These are phyloP conservation scores for Peromyscus maniculatus DNA, from an alignment of 2,113 vertebrate genomes.

Conservation along the genomic window DNA sequence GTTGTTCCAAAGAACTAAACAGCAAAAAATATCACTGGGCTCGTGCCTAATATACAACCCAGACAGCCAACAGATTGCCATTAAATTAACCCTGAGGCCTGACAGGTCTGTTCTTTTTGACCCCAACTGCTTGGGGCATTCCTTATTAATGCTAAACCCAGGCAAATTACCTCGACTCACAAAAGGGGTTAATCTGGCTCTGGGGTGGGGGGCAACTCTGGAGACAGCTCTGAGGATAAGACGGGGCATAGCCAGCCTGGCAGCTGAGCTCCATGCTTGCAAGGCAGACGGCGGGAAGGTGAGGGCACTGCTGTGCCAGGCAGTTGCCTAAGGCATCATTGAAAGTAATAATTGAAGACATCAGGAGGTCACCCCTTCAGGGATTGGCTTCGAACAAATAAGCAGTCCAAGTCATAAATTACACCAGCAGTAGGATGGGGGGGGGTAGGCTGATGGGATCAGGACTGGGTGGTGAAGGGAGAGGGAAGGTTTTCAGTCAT, in stretches of 20 bases:
- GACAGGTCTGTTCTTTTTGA: conserved; percentile 75
- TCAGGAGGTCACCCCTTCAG: conserved; percentile 74
- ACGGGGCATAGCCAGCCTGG: conserved; percentile 64
- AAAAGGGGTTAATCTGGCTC: conserved; percentile 81
- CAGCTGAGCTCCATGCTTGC: conserved; percentile 59
- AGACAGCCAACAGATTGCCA: conserved; percentile 80
- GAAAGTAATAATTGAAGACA: conserved; percentile 82
- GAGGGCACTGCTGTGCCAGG: conserved; percentile 69
- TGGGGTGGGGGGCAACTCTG: conserved; percentile 42
- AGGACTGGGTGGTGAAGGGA: neutral
- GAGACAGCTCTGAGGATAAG: conserved; percentile 56
- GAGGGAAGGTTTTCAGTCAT: neutral
- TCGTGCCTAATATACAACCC: conserved; percentile 55
- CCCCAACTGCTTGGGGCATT: conserved; percentile 70
- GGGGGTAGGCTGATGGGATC: neutral
- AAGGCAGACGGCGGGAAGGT: conserved; percentile 63
- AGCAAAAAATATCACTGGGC: conserved; percentile 53
- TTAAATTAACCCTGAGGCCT: conserved; percentile 83
- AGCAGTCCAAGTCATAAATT: conserved; percentile 55
- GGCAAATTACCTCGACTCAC: conserved; percentile 80
- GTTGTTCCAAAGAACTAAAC: conserved; percentile 72
- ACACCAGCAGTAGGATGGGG: conserved; percentile 16
- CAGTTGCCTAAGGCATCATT: conserved; percentile 75
- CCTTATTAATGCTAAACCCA: conserved; percentile 73
- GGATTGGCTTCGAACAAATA: conserved; percentile 69